Base-by-base conservation (phyloP, 2,113 vertebrate genomes). In the human region DNA sequence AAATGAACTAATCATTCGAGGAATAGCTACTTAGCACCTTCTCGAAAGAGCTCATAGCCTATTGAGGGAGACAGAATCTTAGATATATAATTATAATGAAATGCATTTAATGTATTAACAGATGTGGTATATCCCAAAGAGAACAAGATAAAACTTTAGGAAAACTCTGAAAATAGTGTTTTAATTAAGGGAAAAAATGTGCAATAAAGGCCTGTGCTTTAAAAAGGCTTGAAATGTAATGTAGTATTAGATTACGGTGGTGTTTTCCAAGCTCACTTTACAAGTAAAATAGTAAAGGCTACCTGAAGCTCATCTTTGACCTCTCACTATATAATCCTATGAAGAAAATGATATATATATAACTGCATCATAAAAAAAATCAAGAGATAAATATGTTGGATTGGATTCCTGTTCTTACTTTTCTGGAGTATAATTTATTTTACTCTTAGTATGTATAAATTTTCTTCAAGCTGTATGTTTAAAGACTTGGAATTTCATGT, bases 381-480 rank as follows among this genome's bases (percentile, higher is more conserved):
- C 13, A 40, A 90, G 22, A 88, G 40, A 57, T 16, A 88, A 32
- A 57, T 78, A 83, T 12, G 0, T 81, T 73, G n/a, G 30, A 2
- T 68, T 89, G 6, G 40, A 75, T 64, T 93, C 22, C 25, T 90
- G 27, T 61, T 82, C 61, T 90, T 84, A 55, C 23, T 97, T 90
- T 95, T 83, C 27, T 52, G 57, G 52, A 76, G n/a, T 89, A 86
- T 79, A 89, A 91, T 73, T 73, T 6, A 18, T 18, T 93, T 96
- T 64, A 93, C 66, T 70, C 27, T 35, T 64, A 55, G 27, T 16
- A 78, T 45, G 7, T 55, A 38, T 59, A 18, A 22, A 64, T 95
- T 95, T 70, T 76, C n/a, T 80, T 94, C 27, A n/a, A 43, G 13
- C 25, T 81, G 0, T 86, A 82, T 73, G 8, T 89, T 86, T 83